A percentile compares a stretch with the other conserved stretches of the same genome.
Evolutionary conservation across 2,888 invertebrate species (phyloP).

Genomic region (Lepeophtheirus nordmannii): DNA sequence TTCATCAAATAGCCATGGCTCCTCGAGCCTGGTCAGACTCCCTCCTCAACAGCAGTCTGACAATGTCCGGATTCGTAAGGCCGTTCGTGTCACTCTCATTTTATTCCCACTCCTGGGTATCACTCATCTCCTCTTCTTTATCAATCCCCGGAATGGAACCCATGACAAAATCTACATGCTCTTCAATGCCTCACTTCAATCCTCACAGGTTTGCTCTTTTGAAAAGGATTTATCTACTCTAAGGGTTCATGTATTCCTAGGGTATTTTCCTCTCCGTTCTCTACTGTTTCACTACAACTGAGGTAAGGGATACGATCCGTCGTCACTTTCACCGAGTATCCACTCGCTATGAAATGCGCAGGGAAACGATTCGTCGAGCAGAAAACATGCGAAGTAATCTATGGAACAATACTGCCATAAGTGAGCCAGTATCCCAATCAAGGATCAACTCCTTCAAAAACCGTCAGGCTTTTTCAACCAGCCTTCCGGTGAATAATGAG

Average conservation of each 20-base stretch:
- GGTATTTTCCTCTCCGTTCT: constrained; percentile 29
- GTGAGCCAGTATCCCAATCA: too few species aligned
- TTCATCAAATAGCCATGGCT: neutral
- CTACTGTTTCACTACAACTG: constrained; percentile 29
- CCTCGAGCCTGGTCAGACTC: neutral
- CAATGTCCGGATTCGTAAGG: constrained; percentile 25
- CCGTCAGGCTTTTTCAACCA: too few species aligned
- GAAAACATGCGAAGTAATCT: too few species aligned
- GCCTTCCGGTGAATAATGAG: too few species aligned
- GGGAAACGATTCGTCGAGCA: neutral
- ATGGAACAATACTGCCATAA: too few species aligned
- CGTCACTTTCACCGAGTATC: constrained; percentile 2
- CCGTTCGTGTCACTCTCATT: constrained; percentile 41
- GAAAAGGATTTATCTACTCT: neutral
- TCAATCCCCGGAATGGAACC: constrained; percentile 32
- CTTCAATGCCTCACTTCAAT: constrained; percentile 38
- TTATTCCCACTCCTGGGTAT: constrained; percentile 42
- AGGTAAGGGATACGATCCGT: constrained; percentile 26
- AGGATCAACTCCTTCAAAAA: too few species aligned
- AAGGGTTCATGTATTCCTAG: constrained; percentile 16
- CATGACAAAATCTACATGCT: constrained; percentile 37
- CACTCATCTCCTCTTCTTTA: constrained; percentile 40
- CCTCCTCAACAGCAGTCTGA: neutral
- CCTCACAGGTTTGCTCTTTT: constrained; percentile 37
- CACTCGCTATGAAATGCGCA: neutral